Percentiles rank a stretch among this genome's conserved stretches.
These are phyloP conservation scores for Coccyzus lansbergi DNA, from an alignment of 2,797 vertebrate species.

Conservation along the genomic window DNA sequence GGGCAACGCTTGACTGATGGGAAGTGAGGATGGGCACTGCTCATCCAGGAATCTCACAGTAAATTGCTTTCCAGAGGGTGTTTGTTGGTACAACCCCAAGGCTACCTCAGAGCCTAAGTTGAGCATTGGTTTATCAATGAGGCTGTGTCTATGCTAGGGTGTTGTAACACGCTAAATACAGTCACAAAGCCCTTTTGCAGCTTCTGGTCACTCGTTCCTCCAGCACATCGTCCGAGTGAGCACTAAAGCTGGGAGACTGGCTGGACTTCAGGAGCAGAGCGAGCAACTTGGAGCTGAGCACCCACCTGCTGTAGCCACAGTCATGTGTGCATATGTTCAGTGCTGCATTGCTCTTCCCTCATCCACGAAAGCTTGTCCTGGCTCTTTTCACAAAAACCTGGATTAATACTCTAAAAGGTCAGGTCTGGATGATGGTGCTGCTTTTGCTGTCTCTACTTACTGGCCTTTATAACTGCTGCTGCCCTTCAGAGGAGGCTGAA, in stretches of 20 bases:
- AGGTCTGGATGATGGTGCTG: not conserved
- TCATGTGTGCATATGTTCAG: fast-evolving
- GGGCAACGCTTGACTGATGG: not conserved
- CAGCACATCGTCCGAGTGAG: not conserved
- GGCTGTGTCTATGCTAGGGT: not conserved
- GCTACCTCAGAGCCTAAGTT: not conserved
- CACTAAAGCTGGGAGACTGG: not conserved
- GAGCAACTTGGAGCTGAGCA: not conserved
- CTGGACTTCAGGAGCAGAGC: not conserved
- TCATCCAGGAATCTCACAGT: not conserved
- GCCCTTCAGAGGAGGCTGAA: not conserved
- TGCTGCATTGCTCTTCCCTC: not conserved
- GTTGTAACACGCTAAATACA: not conserved
- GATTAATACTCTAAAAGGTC: fast-evolving
- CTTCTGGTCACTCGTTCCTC: not conserved
- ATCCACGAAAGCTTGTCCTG: fast-evolving
- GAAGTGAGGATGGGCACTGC: not conserved
- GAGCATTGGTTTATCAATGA: fast-evolving
- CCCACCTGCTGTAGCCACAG: not conserved
- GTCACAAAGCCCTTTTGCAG: not conserved
- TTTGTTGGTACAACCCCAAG: not conserved
- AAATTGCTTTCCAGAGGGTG: not conserved
- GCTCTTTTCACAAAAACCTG: not conserved
- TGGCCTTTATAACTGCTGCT: not conserved
- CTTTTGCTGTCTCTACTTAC: not conserved